Evolutionary conservation across 1,140 invertebrate genomes (phyloP).

Genomic region (Bombus fervidus): DNA sequence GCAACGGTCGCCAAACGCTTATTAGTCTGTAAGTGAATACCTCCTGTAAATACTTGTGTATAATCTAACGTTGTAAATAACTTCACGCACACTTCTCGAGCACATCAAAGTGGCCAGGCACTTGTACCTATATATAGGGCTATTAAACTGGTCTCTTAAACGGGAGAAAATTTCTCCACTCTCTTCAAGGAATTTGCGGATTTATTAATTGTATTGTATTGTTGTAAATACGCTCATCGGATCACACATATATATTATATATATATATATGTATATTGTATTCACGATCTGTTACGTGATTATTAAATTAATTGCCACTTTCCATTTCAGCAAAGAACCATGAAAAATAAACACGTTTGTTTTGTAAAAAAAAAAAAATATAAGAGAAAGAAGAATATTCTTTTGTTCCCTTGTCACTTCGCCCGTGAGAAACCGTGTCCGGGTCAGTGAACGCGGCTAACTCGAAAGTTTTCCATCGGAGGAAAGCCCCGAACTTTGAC

Average conservation of each 20-base stretch:
- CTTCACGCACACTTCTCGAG: slow-evolving; percentile 64
- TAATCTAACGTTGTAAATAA: slow-evolving; percentile 81
- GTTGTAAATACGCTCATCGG: slow-evolving; percentile 72
- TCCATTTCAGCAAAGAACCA: slow-evolving; percentile 69
- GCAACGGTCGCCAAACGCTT: slow-evolving; percentile 80
- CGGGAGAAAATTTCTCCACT: slow-evolving; percentile 19
- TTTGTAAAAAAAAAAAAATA: slow-evolving; percentile 60
- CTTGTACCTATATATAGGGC: slow-evolving; percentile 8
- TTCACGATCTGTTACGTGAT: slow-evolving; percentile 63
- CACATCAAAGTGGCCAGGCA: slow-evolving; percentile 50
- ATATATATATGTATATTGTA: slow-evolving; percentile 47
- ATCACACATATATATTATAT: slow-evolving; percentile 36
- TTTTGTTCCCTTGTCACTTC: slow-evolving; percentile 8
- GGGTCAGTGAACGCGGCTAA: slow-evolving; percentile 7
- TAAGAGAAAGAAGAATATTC: slow-evolving; percentile 12
- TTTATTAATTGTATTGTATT: slow-evolving; percentile 65
- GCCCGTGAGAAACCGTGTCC: not conserved
- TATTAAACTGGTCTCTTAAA: slow-evolving; percentile 16
- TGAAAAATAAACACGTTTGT: slow-evolving; percentile 70
- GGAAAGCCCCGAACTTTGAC: slow-evolving; percentile 12
- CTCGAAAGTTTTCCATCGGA: slow-evolving; percentile 22
- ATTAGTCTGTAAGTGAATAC: slow-evolving; percentile 79
- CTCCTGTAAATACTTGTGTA: slow-evolving; percentile 77
- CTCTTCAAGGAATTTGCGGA: slow-evolving; percentile 42
- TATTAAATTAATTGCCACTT: slow-evolving; percentile 72